Percentiles rank a stretch among this genome's conserved stretches.
Conservation (phyloP, 2,797 vertebrate species). For the Morelia viridis region DNA sequence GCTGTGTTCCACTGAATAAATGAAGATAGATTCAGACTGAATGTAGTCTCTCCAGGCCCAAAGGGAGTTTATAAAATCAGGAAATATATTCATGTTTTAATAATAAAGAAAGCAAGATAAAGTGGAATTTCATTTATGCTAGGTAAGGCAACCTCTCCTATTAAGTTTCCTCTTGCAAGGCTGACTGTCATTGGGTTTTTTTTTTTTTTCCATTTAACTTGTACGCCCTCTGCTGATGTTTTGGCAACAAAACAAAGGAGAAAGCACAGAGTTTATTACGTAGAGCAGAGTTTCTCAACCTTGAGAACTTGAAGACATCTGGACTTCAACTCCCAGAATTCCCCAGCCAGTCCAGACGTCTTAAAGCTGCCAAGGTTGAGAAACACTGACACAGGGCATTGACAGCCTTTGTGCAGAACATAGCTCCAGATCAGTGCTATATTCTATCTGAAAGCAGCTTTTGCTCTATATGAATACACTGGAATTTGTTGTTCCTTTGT, state of each 20-base stretch:
- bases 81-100: background rate
- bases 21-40: background rate
- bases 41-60: background rate
- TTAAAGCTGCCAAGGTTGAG: no score
- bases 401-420: background rate
- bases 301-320: no score
- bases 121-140: background rate
- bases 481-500: background rate
- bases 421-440: background rate
- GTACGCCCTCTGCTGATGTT: conserved; percentile 24
- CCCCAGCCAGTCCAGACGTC: no score
- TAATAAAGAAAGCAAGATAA: background rate
- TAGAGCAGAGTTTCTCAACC: background rate
- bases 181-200: background rate
- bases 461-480: background rate
- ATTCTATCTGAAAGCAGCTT: background rate
- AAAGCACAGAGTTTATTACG: background rate
- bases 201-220: conserved; percentile 18
- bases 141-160: background rate
- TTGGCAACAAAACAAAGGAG: background rate
- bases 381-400: background rate
- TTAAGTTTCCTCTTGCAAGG: background rate
- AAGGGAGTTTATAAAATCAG: background rate
- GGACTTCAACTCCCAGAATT: no score
- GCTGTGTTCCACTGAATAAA: background rate